These are phyloP conservation scores for Porites lutea DNA, from an alignment of 64 coral and sea anemone genomes.

Conservation along the genomic window DNA sequence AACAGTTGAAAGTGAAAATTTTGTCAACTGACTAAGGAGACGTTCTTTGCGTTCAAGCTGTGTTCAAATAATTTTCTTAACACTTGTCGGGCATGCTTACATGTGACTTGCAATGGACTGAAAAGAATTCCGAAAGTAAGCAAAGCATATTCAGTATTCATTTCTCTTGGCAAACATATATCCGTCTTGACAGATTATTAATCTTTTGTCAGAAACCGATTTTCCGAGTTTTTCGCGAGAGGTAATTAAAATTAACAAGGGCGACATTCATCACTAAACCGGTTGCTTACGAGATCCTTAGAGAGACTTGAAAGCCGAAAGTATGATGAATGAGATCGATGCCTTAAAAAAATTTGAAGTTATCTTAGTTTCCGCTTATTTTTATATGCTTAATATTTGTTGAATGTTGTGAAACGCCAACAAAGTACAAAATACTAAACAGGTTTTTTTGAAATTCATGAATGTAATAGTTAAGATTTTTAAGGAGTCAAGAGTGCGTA, in stretches of 20 bases:
- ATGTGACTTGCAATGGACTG: neutral
- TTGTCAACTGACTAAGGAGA: neutral
- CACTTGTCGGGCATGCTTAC: neutral
- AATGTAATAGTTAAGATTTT: neutral
- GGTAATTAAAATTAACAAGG: neutral
- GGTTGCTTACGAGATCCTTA: too few relatives aligned
- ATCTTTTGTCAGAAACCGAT: neutral
- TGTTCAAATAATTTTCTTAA: neutral
- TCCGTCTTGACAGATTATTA: conserved; percentile 34
- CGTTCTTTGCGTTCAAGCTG: neutral
- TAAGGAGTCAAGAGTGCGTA: neutral
- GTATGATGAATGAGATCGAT: too few relatives aligned
- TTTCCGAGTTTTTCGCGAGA: neutral
- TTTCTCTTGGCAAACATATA: conserved; percentile 11
- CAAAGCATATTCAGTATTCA: neutral
- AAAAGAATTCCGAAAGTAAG: conserved; percentile 26
- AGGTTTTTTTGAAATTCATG: neutral
- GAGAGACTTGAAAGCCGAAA: too few relatives aligned
- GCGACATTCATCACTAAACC: too few relatives aligned
- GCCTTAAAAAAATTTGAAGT: too few relatives aligned
- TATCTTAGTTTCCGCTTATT: too few relatives aligned
- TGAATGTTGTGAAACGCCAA: neutral
- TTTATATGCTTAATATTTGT: too few relatives aligned
- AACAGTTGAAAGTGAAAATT: neutral
- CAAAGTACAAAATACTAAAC: neutral